phyloP scores from a whole-genome alignment of 2,797 vertebrate species.

The Lagocephalus sceleratus region DNA sequence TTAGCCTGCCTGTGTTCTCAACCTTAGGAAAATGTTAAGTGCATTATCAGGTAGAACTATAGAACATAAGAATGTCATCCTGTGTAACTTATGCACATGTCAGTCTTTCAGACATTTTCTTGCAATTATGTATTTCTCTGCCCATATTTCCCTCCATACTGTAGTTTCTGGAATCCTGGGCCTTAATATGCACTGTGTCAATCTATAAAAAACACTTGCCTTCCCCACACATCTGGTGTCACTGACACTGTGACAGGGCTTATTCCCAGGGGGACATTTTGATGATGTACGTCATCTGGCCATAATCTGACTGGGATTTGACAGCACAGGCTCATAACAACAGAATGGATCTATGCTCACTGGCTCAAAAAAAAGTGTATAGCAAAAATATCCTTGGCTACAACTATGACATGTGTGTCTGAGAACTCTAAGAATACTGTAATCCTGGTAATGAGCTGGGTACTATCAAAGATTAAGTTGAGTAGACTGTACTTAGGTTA shows the following conservation, averaged over 20 bases:
- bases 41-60: neutral
- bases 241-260: constrained; percentile 18
- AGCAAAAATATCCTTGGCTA: neutral
- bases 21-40: too few species aligned
- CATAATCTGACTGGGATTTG: constrained; percentile 22
- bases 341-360: too few species aligned
- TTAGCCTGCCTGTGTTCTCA: too few species aligned
- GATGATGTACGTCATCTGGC: constrained; percentile 21
- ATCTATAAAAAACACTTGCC: constrained; percentile 15
- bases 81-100: too few species aligned
- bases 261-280: constrained; percentile 9
- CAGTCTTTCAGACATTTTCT: too few species aligned
- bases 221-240: constrained; percentile 26
- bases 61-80: neutral
- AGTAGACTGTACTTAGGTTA: neutral
- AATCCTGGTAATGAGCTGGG: too few species aligned
- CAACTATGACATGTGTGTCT: too few species aligned
- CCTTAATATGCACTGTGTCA: neutral
- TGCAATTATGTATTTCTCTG: too few species aligned
- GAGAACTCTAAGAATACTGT: too few species aligned
- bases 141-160: too few species aligned
- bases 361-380: neutral
- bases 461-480: too few species aligned
- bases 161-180: constrained; percentile 8
- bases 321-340: neutral